A percentile compares a stretch with the other conserved stretches of the same genome.
Conservation (phyloP, 2,797 vertebrate species). For the Schizopygopsis pylzovi region DNA sequence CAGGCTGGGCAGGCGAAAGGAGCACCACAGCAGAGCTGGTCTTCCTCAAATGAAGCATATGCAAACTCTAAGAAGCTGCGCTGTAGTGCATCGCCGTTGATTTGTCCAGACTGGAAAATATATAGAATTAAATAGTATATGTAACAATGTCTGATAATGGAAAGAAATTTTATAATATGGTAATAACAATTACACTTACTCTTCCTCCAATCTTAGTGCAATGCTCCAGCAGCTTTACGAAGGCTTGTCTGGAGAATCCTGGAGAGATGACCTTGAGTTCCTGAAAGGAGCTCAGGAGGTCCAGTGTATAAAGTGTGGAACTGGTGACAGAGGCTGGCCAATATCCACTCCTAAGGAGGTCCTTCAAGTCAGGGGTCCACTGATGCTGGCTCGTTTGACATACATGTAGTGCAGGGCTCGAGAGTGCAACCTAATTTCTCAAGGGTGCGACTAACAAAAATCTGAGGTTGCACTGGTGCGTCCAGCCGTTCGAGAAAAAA, state of each 20-base stretch:
- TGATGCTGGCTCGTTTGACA: no score
- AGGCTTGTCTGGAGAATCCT: conserved; percentile 8
- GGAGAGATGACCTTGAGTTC: conserved; percentile 3
- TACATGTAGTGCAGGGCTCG: no score
- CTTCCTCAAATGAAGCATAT: not conserved
- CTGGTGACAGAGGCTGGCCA: no score
- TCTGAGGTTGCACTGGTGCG: no score
- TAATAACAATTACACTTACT: not conserved
- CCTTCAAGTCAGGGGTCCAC: no score
- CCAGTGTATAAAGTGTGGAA: not conserved
- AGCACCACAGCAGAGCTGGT: conserved; percentile 17
- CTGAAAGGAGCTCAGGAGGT: conserved; percentile 13
- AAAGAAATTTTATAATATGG: not conserved
- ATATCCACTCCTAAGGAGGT: no score
- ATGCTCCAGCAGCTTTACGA: conserved; percentile 5
- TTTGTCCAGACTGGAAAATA: conserved; percentile 16
- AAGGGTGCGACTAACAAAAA: no score
- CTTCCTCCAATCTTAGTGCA: conserved; percentile 1
- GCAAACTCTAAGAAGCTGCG: conserved; percentile 2
- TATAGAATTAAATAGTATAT: not conserved
- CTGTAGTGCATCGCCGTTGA: not conserved
- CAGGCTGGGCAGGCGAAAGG: conserved; percentile 38
- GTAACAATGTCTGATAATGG: no score
- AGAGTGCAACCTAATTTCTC: no score
- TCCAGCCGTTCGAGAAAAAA: no score